Base-by-base conservation (phyloP, 2,797 vertebrate genomes). In the Psittacula derbiana region DNA sequence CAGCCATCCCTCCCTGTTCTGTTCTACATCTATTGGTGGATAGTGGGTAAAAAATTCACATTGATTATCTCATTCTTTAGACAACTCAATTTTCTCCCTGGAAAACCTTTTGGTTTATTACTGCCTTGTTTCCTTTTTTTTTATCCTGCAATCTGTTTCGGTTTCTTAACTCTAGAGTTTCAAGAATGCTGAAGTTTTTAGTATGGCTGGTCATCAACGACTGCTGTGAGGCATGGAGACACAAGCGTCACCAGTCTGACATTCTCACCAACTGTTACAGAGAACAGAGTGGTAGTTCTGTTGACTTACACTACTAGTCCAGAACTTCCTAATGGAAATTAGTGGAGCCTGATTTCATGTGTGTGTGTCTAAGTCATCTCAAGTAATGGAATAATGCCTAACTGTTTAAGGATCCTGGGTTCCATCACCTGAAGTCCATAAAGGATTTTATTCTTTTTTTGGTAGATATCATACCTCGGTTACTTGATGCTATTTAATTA, bases 401-500 rank as follows among this genome's bases (percentile, higher is more conserved):
- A 46, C 25, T 76, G 41, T 60, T 65, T 13, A 69, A 46, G 8
- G 28, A 73, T 47, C 40, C 47, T 67, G n/a, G 31, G 12, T 57
- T 46, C 18, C 27, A n/a, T 71, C 31, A 60, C 25, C 25, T 53
- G 8, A 60, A 90, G n/a, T 65, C 40, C 41, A 53, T 83, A 69
- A 95, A 64, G 30, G n/a, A 15, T 78, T 36, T 85, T 61, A 16
- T 30, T 62, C 36, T 43, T 86, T 66, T 91, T 44, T 84, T 80
- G 47, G 16, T 80, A 99, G 99, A 99, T 99, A 90, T 99, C 98
- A 7, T 99, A 99, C 97, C 96, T 99, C n/a, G 98, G 97, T 64
- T 99, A 99, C 96, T 97, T 99, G 94, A 98, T 99, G 98, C 93
- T 99, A 40, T 99, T 99, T 97, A 99, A 99, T 96, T 99, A 99